phyloP scores from a whole-genome alignment of 2,888 invertebrate species.

The Clepsis dumicolana region DNA sequence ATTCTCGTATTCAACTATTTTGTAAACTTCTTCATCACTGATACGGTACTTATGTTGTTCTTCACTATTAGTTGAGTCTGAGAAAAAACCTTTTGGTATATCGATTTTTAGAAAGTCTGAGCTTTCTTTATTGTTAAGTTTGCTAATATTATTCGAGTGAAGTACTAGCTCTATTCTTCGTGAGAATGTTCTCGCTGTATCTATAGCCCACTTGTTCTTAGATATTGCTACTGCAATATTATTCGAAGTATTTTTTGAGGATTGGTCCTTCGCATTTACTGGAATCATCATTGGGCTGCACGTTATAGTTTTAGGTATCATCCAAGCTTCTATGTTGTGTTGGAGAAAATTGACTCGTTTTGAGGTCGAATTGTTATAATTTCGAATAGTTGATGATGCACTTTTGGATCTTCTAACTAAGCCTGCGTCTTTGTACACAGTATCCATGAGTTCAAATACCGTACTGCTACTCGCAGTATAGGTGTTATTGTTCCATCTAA shows the following conservation, averaged over 20 bases:
- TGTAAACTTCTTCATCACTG: slow-evolving; percentile 73
- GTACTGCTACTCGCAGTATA: slow-evolving; percentile 72
- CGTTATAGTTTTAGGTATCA: slow-evolving; percentile 66
- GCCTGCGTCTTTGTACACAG: slow-evolving; percentile 64
- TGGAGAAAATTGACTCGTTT: slow-evolving; percentile 64
- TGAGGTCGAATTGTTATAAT: slow-evolving; percentile 53
- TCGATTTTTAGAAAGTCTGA: slow-evolving; percentile 69
- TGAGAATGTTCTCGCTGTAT: slow-evolving; percentile 67
- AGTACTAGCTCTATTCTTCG: slow-evolving; percentile 68
- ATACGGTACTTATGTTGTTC: slow-evolving; percentile 52
- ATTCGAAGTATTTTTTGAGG: slow-evolving; percentile 47
- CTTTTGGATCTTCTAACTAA: slow-evolving; percentile 64
- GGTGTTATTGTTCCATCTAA: slow-evolving; percentile 73
- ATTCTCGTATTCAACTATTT: slow-evolving; percentile 74
- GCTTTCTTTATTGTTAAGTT: slow-evolving; percentile 52
- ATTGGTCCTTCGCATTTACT: slow-evolving; percentile 41
- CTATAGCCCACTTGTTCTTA: slow-evolving; percentile 67
- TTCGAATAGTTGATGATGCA: slow-evolving; percentile 59
- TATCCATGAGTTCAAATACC: slow-evolving; percentile 68
- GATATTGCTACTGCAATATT: slow-evolving; percentile 59
- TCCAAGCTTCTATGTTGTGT: slow-evolving; percentile 72
- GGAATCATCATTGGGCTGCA: slow-evolving; percentile 51
- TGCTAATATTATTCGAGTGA: slow-evolving; percentile 60
- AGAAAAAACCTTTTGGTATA: slow-evolving; percentile 72
- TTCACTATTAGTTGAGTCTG: slow-evolving; percentile 59